Evolutionary conservation across 1,140 invertebrate genomes (phyloP), one percentile per base, ranked within the genome.

Genomic region (Littorina saxatilis): DNA sequence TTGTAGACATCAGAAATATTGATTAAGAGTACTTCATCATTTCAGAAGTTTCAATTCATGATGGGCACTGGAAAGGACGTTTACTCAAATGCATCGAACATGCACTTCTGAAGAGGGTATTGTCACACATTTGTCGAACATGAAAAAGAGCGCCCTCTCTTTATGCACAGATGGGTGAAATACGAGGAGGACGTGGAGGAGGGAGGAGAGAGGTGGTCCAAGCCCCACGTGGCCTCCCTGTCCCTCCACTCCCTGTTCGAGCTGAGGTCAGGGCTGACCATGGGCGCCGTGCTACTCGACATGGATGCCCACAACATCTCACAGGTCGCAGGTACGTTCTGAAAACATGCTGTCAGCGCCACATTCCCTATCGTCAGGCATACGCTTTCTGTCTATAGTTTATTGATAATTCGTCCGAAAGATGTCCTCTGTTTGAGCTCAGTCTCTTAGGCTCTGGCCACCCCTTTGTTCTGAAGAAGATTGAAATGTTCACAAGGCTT

Each of bases 101-200:
- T n/a, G n/a, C n/a, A n/a, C n/a, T n/a, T n/a, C n/a, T n/a, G n/a
- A n/a, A n/a, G n/a, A n/a, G n/a, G n/a, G n/a, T n/a, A n/a, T n/a
- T n/a, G n/a, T n/a, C n/a, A n/a, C n/a, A n/a, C n/a, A n/a, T n/a
- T n/a, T n/a, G n/a, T n/a, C n/a, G n/a, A n/a, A n/a, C n/a, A n/a
- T n/a, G n/a, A n/a, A n/a, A n/a, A n/a, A n/a, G n/a, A n/a, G n/a
- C n/a, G n/a, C n/a, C n/a, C n/a, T 13, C 32, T 50, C 32, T 70
- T n/a, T 79, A 13, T 23, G 83, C 84, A n/a, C 81, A 94, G 91
- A 88, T 94, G 93, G 93, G 92, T 93, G n/a, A 93, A 93, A 85
- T 93, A 92, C 83, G 92, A 93, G 83, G 92, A 93, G 84, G 92
- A 93, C 82, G 91, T 93, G 11, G 92, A 92, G 80, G 91, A 92